Evolutionary conservation across 2,888 invertebrate genomes (phyloP).

Genomic region (Acrocera orbiculus): DNA sequence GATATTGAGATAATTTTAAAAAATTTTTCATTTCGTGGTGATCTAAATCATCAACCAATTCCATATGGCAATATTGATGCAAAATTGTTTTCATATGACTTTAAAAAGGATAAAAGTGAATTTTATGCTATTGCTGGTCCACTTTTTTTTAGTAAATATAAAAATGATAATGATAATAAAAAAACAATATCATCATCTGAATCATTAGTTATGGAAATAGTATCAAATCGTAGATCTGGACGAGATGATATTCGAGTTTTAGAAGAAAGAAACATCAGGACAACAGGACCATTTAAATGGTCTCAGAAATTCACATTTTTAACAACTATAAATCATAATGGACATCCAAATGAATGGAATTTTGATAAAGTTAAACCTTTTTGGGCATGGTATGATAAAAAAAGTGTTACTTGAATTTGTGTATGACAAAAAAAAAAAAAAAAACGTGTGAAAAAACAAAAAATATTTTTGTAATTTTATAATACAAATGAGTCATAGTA

Average conservation of each 20-base stretch:
- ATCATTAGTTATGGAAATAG: background rate
- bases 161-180: background rate
- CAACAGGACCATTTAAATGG: slow-evolving; percentile 27
- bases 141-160: slow-evolving; percentile 15
- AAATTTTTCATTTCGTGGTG: slow-evolving; percentile 27
- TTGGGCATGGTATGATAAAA: slow-evolving; percentile 25
- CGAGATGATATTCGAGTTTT: slow-evolving; percentile 27
- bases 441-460: too few species aligned
- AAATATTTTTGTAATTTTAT: too few species aligned
- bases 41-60: slow-evolving; percentile 25
- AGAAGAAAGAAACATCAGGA: too few species aligned
- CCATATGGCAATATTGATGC: slow-evolving; percentile 31
- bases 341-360: slow-evolving; percentile 30
- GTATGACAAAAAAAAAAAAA: too few species aligned
- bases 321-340: slow-evolving; percentile 21
- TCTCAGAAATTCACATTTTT: slow-evolving; percentile 19
- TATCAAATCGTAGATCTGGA: slow-evolving; percentile 18
- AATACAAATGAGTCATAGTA: too few species aligned
- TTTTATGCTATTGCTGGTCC: slow-evolving; percentile 30
- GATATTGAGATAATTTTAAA: slow-evolving; percentile 25
- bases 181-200: background rate
- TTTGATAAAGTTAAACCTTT: slow-evolving; percentile 27
- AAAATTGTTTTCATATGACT: slow-evolving; percentile 28
- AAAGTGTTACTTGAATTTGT: too few species aligned
- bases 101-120: slow-evolving; percentile 22